Percentiles rank a stretch among this genome's conserved stretches.
Evolutionary conservation across 2,797 vertebrate species (phyloP).

Genomic region (Ibycter americanus): DNA sequence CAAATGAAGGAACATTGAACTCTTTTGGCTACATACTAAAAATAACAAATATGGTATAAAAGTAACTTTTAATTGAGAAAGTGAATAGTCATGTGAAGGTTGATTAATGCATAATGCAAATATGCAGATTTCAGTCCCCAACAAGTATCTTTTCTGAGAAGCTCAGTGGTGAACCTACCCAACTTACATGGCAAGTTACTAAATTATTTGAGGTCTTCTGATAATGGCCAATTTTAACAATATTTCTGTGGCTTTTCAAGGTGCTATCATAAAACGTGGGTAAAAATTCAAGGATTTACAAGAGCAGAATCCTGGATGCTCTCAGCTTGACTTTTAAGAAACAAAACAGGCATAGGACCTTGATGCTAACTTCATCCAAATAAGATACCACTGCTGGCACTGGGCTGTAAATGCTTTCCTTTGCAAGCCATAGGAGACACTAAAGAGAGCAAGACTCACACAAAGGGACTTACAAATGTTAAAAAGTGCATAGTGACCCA

Average conservation of each 20-base stretch:
- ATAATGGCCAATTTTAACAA: neutral
- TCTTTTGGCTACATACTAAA: neutral
- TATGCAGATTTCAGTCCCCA: neutral
- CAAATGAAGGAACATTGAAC: neutral
- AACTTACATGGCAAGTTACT: neutral
- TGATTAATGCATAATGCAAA: neutral
- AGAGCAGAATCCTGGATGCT: neutral
- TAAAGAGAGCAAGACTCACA: neutral
- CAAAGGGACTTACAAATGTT: neutral
- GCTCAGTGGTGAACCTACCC: neutral
- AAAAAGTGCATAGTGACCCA: neutral
- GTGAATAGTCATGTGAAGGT: neutral
- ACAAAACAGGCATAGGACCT: neutral
- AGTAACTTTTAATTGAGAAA: neutral
- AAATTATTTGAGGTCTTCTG: neutral
- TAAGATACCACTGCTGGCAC: neutral
- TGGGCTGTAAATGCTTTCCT: neutral
- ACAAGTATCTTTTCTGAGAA: neutral
- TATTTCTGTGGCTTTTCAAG: neutral
- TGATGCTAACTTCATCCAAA: neutral
- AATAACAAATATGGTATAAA: neutral
- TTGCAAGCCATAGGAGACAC: neutral
- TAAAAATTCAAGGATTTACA: neutral
- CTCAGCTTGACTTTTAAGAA: neutral
- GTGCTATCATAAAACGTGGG: neutral